Evolutionary conservation across 2,113 vertebrate genomes (phyloP).

Genomic region (Salvelinus fontinalis): DNA sequence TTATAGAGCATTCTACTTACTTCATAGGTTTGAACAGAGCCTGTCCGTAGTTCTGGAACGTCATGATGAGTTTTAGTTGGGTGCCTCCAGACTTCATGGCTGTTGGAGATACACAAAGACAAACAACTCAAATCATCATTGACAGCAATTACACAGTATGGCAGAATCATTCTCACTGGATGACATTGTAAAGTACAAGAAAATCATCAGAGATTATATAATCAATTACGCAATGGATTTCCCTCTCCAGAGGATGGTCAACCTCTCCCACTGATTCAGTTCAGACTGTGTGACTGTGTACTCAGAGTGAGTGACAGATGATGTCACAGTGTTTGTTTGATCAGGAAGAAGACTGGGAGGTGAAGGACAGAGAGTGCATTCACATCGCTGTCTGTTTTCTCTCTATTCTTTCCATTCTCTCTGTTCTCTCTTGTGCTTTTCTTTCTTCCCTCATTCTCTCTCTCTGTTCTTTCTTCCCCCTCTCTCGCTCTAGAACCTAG

Average conservation of each 20-base stretch:
- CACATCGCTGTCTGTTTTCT: slow-evolving; percentile 16
- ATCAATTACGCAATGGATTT: background rate
- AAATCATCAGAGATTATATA: background rate
- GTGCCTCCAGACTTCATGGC: slow-evolving; percentile 99
- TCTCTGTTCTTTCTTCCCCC: slow-evolving; percentile 14
- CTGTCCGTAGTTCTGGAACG: slow-evolving; percentile 98
- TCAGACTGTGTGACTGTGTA: background rate
- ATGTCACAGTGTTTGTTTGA: slow-evolving; percentile 59
- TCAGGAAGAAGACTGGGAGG: slow-evolving; percentile 28
- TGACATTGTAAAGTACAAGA: background rate
- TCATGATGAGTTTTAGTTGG: slow-evolving; percentile 98
- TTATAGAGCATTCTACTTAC: slow-evolving; percentile 79
- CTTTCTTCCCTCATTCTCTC: slow-evolving; percentile 29
- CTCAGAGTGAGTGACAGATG: slow-evolving; percentile 12
- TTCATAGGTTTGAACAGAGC: slow-evolving; percentile 99
- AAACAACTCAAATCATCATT: background rate
- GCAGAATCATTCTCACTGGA: background rate
- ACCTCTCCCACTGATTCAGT: background rate
- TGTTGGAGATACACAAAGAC: slow-evolving; percentile 56
- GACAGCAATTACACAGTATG: background rate
- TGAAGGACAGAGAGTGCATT: slow-evolving; percentile 53
- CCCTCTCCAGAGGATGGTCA: background rate
- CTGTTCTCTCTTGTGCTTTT: no score
- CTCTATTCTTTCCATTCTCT: slow-evolving; percentile 18
- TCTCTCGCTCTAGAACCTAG: background rate